Base-by-base conservation (phyloP, 92 coral and sea anemone genomes). In the Siderastrea radians region DNA sequence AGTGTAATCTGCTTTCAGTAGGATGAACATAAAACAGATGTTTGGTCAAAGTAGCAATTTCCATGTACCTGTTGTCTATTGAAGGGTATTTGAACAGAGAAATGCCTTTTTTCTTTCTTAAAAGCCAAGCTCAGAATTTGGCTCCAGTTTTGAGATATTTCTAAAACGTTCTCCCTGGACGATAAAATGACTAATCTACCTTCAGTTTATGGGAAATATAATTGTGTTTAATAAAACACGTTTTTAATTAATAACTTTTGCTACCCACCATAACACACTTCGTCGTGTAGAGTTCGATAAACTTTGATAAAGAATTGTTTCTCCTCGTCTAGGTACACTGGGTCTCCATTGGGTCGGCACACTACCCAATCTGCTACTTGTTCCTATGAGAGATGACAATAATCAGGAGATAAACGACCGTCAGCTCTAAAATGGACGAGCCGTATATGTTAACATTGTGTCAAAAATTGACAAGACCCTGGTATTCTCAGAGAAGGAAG, bases 321-420 rank as follows among this genome's bases (percentile, higher is more conserved):
- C 19, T 83, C 94, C 14, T 86, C 83, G 48, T 91, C 92, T 15
- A 91, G 89, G 48, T 87, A 91, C 38, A 85, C 76, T 45, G 94
- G 86, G 11, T 83, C 77, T 43, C 85, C 92, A 8, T 72, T 71
- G 14, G 61, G 94, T 1, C 48, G 52, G 50, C 94, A 91, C 16
- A 63, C 90, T 44, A 91, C 51, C 94, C 94, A 91, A 6, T 91
- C 89, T 19, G 94, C 94, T 1, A 87, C 89, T 48, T 91, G 84
- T n/a, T 91, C 94, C 94, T 91, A 67, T 7, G 46, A 46, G 15
- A 1, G 11, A 64, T 4, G n/a, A 51, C 63, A 65, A n/a, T 5
- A 51, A 8, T 4, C 11, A 68, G 50, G 16, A 61, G 38, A 26
- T 26, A 26, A 26, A 26, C 38, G 38, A 26, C 38, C 26, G 19